Evolutionary conservation across 1,140 invertebrate genomes (phyloP), one percentile per base, ranked within the genome.

Genomic region (Zaprionus davidi): DNA sequence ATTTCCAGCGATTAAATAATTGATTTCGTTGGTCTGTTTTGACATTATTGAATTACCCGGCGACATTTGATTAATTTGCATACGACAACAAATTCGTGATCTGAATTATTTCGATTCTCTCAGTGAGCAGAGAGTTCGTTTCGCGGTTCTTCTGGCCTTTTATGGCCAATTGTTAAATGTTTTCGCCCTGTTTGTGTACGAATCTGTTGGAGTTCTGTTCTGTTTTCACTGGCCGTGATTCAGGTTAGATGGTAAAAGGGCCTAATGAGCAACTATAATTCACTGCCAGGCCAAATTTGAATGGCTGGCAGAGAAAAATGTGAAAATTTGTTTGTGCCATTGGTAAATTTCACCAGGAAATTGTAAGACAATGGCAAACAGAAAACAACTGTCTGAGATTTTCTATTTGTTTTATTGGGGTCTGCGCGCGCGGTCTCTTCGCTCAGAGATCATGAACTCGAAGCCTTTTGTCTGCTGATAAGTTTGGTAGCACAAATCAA

Each of bases 41-140:
- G 85, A 90, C 85, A 90, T 90, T 90, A 90, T 85, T 90, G 85
- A 90, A 90, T 90, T 90, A 90, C 85, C 73, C 58, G 71, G 73
- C 71, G 81, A 84, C 79, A 90, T 92, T 92, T 92, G 91, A 92
- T 92, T 92, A 92, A 92, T 92, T 92, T 92, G 91, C 91, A 92
- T 92, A 92, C 86, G 86, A 92, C 91, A 92, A 91, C 88, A 78
- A 92, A 88, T 78, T 92, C 91, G 91, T 92, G 91, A 92, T 92
- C 91, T 88, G 91, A 92, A 92, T 92, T 92, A 92, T 92, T 92
- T 92, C 76, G 66, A 17, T 86, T 71, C 56, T 75, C 64, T 22
- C 36, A 20, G 41, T n/a, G 51, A 15, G 74, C 44, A 34, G n/a
- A 41, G 26, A 12, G 26, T 53, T 44, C 38, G 38, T 28, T 51